Percentiles rank a stretch among this genome's conserved stretches.
Evolutionary conservation across 2,113 vertebrate genomes (phyloP).

Genomic region (Oncorhynchus nerka): DNA sequence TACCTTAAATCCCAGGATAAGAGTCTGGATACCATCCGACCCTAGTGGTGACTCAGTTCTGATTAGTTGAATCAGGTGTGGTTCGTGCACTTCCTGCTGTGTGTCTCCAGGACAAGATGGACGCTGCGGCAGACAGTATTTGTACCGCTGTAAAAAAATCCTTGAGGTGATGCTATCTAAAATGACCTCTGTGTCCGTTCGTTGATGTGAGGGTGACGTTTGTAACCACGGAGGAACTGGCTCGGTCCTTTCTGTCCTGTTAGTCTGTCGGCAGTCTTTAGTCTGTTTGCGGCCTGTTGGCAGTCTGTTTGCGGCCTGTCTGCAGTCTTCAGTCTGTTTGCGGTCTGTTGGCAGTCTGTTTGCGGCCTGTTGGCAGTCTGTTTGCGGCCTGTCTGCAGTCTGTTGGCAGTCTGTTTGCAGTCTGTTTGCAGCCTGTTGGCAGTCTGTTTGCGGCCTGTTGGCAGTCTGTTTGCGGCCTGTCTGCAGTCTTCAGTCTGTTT

Average conservation of each 20-base stretch:
- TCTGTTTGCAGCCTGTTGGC: too few species aligned
- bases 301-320: not conserved
- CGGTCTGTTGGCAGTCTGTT: not conserved
- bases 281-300: too few species aligned
- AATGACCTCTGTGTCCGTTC: slow-evolving; percentile 59
- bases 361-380: too few species aligned
- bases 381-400: too few species aligned
- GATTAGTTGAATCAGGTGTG: slow-evolving; percentile 31
- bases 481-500: too few species aligned
- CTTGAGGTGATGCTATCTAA: slow-evolving; percentile 62
- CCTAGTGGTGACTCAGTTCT: too few species aligned
- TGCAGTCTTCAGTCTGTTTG: slow-evolving; percentile 30
- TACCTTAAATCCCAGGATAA: too few species aligned
- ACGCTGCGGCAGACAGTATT: slow-evolving; percentile 55
- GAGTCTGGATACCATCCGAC: too few species aligned
- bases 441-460: too few species aligned
- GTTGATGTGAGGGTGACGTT: slow-evolving; percentile 60
- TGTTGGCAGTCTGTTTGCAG: too few species aligned
- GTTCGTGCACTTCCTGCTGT: not conserved
- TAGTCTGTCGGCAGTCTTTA: too few species aligned
- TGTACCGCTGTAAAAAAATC: slow-evolving; percentile 60
- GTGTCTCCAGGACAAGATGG: slow-evolving; percentile 35
- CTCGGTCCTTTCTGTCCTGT: not conserved
- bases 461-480: too few species aligned
- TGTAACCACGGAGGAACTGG: slow-evolving; percentile 35